These are phyloP conservation scores for Dendronephthya gigantea DNA, from an alignment of 64 coral and sea anemone species.

Conservation along the genomic window DNA sequence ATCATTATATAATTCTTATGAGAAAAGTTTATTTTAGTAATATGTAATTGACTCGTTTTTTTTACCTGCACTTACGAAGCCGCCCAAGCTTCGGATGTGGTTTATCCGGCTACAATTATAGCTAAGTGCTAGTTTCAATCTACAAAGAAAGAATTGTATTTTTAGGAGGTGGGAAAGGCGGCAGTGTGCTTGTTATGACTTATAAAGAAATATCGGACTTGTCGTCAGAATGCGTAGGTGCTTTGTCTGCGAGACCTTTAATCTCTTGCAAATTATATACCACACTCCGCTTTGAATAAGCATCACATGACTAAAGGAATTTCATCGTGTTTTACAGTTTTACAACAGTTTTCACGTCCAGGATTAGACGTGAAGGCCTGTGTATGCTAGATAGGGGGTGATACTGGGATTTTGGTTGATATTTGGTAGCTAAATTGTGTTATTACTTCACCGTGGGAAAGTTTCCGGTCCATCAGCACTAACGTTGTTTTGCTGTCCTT, in stretches of 20 bases:
- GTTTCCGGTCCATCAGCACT: neutral
- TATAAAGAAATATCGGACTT: neutral
- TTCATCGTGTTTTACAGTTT: neutral
- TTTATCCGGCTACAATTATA: neutral
- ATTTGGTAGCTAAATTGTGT: neutral
- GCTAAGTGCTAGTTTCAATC: neutral
- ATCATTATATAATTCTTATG: too few relatives aligned
- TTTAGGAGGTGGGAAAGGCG: neutral
- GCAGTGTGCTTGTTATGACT: neutral
- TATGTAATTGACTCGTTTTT: too few relatives aligned
- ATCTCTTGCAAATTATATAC: neutral
- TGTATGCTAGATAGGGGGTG: neutral
- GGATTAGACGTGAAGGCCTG: neutral
- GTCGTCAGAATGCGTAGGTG: neutral
- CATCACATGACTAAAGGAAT: neutral
- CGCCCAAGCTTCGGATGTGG: neutral
- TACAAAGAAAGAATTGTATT: neutral
- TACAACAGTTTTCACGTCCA: neutral
- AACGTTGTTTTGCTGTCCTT: neutral
- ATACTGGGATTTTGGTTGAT: neutral
- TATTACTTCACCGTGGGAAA: neutral
- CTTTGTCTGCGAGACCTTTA: neutral
- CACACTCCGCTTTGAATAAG: neutral
- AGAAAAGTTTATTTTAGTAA: too few relatives aligned
- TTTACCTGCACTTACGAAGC: neutral